Conservation (phyloP, 1,140 invertebrate species). For the Piezodorus guildinii region DNA sequence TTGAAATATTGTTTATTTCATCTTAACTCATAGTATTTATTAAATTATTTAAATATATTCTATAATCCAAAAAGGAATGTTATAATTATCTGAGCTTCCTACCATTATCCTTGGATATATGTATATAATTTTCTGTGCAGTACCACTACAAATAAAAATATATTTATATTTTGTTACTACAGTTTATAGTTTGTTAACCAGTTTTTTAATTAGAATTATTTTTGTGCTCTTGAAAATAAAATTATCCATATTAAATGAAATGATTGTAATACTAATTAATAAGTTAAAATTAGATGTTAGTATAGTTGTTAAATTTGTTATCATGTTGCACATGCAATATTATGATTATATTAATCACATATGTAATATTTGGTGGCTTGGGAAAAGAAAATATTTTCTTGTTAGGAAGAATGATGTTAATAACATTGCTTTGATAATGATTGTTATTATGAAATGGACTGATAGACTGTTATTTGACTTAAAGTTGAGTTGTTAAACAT, state of each 20-base stretch:
- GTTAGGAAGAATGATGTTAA: constrained; percentile 20
- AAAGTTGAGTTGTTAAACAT: not conserved
- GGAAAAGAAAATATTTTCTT: constrained; percentile 27
- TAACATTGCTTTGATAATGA: constrained; percentile 28
- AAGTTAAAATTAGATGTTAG: constrained; percentile 11
- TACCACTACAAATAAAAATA: too few species aligned
- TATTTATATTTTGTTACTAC: too few species aligned
- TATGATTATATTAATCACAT: constrained; percentile 32
- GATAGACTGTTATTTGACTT: constrained; percentile 22
- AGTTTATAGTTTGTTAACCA: too few species aligned
- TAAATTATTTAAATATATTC: too few species aligned
- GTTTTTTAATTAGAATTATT: constrained; percentile 9
- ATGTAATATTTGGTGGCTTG: constrained; percentile 28
- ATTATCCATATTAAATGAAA: too few species aligned
- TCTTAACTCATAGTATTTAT: too few species aligned
- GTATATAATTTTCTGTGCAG: too few species aligned
- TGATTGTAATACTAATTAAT: too few species aligned
- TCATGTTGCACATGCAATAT: constrained; percentile 31
- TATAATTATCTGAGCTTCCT: too few species aligned
- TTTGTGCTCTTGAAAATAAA: constrained; percentile 13
- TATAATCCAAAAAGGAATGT: too few species aligned
- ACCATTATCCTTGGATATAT: too few species aligned
- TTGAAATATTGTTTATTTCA: too few species aligned
- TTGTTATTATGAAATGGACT: constrained; percentile 27
- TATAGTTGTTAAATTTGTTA: constrained; percentile 19